phyloP scores from a whole-genome alignment of 2,113 vertebrate genomes.

The Terrapene triunguis region DNA sequence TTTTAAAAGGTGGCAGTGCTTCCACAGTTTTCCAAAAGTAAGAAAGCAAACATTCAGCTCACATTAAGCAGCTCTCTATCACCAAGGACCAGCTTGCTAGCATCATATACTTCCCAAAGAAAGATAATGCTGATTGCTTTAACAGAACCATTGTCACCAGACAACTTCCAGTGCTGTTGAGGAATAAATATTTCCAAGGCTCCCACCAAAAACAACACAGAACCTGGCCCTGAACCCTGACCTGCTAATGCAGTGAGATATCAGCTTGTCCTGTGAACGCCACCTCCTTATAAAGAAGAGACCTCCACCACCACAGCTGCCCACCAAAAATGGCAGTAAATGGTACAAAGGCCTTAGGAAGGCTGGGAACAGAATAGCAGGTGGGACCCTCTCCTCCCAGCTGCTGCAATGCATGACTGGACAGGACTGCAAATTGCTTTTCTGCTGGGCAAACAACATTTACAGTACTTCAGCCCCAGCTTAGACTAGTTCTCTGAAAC shows the following conservation, averaged over 20 bases:
- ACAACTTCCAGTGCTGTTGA: slow-evolving; percentile 50
- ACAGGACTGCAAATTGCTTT: slow-evolving; percentile 32
- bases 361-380: background rate
- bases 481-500: background rate
- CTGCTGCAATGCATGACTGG: background rate
- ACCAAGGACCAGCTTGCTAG: slow-evolving; percentile 30
- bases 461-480: background rate
- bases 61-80: slow-evolving; percentile 60
- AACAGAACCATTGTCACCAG: slow-evolving; percentile 62
- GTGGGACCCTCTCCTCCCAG: background rate
- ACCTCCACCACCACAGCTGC: accelerated
- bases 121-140: slow-evolving; percentile 63
- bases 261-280: slow-evolving; percentile 13
- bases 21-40: slow-evolving; percentile 60
- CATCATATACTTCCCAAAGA: slow-evolving; percentile 57
- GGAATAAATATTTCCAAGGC: slow-evolving; percentile 64
- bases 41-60: slow-evolving; percentile 54
- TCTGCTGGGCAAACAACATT: background rate
- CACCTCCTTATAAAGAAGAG: background rate
- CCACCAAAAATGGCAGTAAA: background rate
- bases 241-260: slow-evolving; percentile 47
- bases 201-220: slow-evolving; percentile 29
- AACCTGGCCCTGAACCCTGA: slow-evolving; percentile 36
- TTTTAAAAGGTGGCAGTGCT: slow-evolving; percentile 64
- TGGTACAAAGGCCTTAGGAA: background rate